A percentile compares a stretch with the other conserved stretches of the same genome.
Conservation (phyloP, 2,888 invertebrate species). For the Parasteatoda lunata region DNA sequence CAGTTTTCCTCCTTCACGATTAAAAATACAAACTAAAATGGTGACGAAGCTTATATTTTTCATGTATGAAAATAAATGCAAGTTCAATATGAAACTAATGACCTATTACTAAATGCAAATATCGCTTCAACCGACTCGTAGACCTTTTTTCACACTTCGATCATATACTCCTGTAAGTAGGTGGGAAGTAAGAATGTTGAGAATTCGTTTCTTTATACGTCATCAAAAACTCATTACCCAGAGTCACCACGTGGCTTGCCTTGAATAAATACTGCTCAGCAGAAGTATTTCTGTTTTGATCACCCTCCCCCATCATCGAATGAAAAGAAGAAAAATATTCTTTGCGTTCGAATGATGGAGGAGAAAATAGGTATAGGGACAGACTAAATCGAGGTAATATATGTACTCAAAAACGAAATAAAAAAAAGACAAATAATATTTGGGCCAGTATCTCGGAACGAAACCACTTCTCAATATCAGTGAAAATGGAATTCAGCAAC, state of each 20-base stretch:
- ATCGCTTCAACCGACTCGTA: too few species aligned
- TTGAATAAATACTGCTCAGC: not conserved
- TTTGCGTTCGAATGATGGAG: not conserved
- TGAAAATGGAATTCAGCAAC: not conserved
- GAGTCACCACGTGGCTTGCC: slow-evolving; percentile 32
- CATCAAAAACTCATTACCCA: slow-evolving; percentile 55
- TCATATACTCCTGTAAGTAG: too few species aligned
- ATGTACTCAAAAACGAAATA: not conserved
- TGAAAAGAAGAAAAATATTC: not conserved
- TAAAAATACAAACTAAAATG: too few species aligned
- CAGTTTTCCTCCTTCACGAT: too few species aligned
- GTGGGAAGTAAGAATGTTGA: too few species aligned
- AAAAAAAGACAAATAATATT: not conserved
- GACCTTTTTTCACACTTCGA: too few species aligned
- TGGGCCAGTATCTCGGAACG: not conserved
- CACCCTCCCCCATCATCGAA: not conserved
- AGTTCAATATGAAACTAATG: too few species aligned
- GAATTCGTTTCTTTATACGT: slow-evolving; percentile 11
- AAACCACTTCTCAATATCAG: not conserved
- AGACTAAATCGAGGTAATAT: not conserved
- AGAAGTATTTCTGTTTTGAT: slow-evolving; percentile 5
- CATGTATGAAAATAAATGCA: too few species aligned
- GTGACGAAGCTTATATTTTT: too few species aligned
- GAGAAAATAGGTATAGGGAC: not conserved
- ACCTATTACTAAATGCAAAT: too few species aligned